These are phyloP conservation scores for Orussus abietinus DNA, from an alignment of 1,140 invertebrate species.

Conservation along the genomic window DNA sequence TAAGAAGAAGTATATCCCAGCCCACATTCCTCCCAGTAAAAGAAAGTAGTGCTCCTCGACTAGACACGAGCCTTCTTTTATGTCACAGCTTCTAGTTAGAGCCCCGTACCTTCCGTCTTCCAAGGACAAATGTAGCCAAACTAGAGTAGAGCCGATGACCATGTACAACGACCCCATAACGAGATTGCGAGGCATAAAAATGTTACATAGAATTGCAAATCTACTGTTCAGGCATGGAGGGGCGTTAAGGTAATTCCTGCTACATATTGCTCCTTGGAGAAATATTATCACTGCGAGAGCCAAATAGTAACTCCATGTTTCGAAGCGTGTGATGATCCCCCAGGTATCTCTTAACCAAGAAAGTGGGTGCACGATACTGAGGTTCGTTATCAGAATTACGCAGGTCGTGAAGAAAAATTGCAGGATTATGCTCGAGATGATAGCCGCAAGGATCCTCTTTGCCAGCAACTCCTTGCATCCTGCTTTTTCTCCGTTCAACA, in stretches of 20 bases:
- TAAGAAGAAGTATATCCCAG: slow-evolving; percentile 65
- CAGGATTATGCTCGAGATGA: slow-evolving; percentile 49
- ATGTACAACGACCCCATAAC: slow-evolving; percentile 57
- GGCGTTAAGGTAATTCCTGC: slow-evolving; percentile 57
- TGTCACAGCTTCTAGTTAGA: slow-evolving; percentile 38
- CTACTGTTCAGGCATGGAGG: slow-evolving; percentile 57
- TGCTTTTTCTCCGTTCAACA: slow-evolving; percentile 12
- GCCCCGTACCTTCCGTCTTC: slow-evolving; percentile 53
- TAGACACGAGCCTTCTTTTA: slow-evolving; percentile 38
- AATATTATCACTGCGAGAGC: slow-evolving; percentile 54
- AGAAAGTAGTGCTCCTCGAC: slow-evolving; percentile 60
- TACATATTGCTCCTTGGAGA: slow-evolving; percentile 57
- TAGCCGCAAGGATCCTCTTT: slow-evolving; percentile 49
- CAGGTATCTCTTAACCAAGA: slow-evolving; percentile 53
- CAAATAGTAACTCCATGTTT: slow-evolving; percentile 57
- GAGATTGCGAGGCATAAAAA: slow-evolving; percentile 60
- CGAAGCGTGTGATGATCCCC: slow-evolving; percentile 50
- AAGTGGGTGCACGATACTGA: slow-evolving; percentile 52
- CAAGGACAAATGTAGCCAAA: slow-evolving; percentile 62
- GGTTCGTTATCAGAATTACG: slow-evolving; percentile 55
- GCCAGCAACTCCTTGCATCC: slow-evolving; percentile 50
- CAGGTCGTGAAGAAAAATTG: slow-evolving; percentile 54
- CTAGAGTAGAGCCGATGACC: slow-evolving; percentile 57
- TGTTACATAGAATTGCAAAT: slow-evolving; percentile 58
- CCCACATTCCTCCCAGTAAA: slow-evolving; percentile 64